A percentile compares a stretch with the other conserved stretches of the same genome.
phyloP scores from a whole-genome alignment of 1,140 invertebrate species.

The Agrilus planipennis region DNA sequence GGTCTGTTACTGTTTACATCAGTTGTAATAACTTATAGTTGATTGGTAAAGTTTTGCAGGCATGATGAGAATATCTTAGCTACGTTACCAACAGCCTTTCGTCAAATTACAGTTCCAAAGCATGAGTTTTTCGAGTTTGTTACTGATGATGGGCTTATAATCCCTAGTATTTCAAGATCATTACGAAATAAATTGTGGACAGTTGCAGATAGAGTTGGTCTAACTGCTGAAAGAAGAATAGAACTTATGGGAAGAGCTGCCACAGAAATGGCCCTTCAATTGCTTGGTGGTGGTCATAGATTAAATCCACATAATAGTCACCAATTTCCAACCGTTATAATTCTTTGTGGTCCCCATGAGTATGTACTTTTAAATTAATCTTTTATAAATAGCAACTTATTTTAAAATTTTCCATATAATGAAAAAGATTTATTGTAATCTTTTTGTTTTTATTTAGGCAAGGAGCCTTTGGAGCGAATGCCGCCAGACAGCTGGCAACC shows the following conservation, averaged over 20 bases:
- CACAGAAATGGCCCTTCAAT: conserved; percentile 63
- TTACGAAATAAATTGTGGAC: conserved; percentile 54
- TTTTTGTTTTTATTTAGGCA: conserved; percentile 28
- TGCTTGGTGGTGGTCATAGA: conserved; percentile 61
- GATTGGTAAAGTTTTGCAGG: conserved; percentile 30
- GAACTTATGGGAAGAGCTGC: conserved; percentile 67
- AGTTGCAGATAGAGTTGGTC: conserved; percentile 51
- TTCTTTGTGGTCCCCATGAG: conserved; percentile 58
- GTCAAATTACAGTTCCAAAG: conserved; percentile 60
- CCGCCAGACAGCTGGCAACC: conserved; percentile 68
- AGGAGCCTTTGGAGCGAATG: conserved; percentile 62
- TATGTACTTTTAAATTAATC: conserved; percentile 22
- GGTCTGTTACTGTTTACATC: too few relatives aligned
- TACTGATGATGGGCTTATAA: conserved; percentile 66
- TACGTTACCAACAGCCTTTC: conserved; percentile 47
- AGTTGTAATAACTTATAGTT: not conserved
- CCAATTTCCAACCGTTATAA: conserved; percentile 64
- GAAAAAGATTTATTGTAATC: too few relatives aligned
- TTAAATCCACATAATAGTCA: conserved; percentile 71
- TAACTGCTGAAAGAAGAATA: conserved; percentile 53
- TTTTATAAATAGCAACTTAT: too few relatives aligned
- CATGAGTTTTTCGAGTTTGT: conserved; percentile 56
- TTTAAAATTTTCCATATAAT: too few relatives aligned
- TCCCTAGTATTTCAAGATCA: conserved; percentile 59
- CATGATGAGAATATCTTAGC: conserved; percentile 79